phyloP scores from a whole-genome alignment of 2,113 vertebrate genomes.

The Phainopepla nitens region DNA sequence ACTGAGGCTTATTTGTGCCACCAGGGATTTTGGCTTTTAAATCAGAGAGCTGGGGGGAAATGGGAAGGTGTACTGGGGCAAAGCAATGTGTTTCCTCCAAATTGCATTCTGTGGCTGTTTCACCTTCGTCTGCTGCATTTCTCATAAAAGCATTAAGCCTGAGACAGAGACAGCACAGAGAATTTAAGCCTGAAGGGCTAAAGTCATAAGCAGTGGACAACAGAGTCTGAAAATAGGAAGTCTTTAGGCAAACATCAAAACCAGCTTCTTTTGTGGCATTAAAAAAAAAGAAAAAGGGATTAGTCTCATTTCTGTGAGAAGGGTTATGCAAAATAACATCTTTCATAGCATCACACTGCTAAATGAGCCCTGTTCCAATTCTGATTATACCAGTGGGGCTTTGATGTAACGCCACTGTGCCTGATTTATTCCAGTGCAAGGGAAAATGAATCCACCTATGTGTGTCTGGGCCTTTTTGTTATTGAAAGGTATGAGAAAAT shows the following conservation, averaged over 20 bases:
- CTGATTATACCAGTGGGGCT: neutral
- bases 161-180: neutral
- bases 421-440: conserved; percentile 6
- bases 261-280: neutral
- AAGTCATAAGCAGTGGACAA: neutral
- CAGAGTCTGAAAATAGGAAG: neutral
- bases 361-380: neutral
- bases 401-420: neutral
- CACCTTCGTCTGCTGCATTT: neutral
- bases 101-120: neutral
- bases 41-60: neutral
- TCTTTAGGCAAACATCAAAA: neutral
- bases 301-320: neutral
- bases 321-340: neutral
- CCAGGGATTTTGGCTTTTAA: neutral
- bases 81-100: neutral
- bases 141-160: neutral
- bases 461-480: neutral
- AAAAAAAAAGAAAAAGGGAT: neutral
- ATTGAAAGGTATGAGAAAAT: conserved; percentile 7
- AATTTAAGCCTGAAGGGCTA: neutral
- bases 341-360: neutral
- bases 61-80: neutral
- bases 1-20: neutral
- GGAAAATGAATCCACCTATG: neutral